Conservation (phyloP, 2,888 invertebrate species). For the Tetranychus truncatus region DNA sequence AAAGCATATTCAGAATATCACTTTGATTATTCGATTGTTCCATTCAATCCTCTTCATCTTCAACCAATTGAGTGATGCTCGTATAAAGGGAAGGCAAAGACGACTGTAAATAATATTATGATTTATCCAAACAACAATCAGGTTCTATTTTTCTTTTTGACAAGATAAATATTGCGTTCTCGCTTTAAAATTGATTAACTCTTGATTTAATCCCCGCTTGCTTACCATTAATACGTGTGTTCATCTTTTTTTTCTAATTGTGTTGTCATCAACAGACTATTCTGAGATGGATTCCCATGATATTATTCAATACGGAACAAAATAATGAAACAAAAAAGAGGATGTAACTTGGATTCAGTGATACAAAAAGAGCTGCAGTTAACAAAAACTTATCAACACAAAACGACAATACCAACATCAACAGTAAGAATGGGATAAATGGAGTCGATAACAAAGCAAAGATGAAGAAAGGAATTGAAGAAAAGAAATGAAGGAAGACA, state of each 20-base stretch:
- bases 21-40: no score
- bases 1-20: no score
- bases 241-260: not conserved
- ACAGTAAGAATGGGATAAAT: not conserved
- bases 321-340: not conserved
- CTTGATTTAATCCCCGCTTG: not conserved
- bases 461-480: not conserved
- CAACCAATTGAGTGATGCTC: no score
- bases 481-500: not conserved
- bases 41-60: no score
- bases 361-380: not conserved
- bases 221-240: not conserved
- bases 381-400: not conserved
- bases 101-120: no score
- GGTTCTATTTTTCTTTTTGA: no score
- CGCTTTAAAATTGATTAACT: no score
- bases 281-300: not conserved
- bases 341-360: not conserved
- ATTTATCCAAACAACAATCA: no score
- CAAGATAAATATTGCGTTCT: no score
- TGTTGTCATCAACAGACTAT: not conserved
- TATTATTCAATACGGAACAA: not conserved
- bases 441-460: not conserved
- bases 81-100: no score
- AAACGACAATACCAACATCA: not conserved